Conservation (phyloP, 2,113 vertebrate genomes). For the Pomatostomus ruficeps region DNA sequence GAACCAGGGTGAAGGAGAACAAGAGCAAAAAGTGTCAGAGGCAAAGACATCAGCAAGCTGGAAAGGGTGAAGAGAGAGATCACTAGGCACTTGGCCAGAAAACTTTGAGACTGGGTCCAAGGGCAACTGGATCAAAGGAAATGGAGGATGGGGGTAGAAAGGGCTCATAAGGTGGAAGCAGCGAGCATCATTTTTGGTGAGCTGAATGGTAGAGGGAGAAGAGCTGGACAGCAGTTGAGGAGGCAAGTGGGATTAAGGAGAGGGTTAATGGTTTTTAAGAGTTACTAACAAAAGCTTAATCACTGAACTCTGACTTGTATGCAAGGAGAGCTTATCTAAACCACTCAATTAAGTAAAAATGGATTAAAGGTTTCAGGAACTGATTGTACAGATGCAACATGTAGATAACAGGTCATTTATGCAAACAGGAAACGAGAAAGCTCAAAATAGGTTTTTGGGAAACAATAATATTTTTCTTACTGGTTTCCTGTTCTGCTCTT, state of each 20-base stretch:
- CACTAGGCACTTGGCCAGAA: not conserved
- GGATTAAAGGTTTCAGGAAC: not conserved
- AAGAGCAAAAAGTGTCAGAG: not conserved
- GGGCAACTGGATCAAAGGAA: not conserved
- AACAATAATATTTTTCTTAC: not conserved
- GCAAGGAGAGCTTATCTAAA: not conserved
- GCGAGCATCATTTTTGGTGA: not conserved
- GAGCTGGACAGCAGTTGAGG: not conserved
- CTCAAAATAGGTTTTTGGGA: not conserved
- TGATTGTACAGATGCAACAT: not conserved
- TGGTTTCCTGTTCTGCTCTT: not conserved
- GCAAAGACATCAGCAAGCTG: not conserved
- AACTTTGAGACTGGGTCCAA: not conserved
- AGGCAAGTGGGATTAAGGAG: not conserved
- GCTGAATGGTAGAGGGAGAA: not conserved
- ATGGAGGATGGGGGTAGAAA: not conserved
- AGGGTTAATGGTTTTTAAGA: not conserved
- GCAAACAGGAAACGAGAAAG: not conserved
- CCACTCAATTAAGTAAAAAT: not conserved
- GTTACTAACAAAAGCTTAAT: not conserved
- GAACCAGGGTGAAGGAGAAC: not conserved
- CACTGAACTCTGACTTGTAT: not conserved
- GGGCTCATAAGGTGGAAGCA: not conserved
- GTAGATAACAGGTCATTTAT: not conserved
- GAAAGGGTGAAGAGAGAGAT: not conserved